Percentiles rank a stretch among this genome's conserved stretches.
Evolutionary conservation across 92 coral and sea anemone genomes (phyloP).

Genomic region (Palythoa grandiflora): DNA sequence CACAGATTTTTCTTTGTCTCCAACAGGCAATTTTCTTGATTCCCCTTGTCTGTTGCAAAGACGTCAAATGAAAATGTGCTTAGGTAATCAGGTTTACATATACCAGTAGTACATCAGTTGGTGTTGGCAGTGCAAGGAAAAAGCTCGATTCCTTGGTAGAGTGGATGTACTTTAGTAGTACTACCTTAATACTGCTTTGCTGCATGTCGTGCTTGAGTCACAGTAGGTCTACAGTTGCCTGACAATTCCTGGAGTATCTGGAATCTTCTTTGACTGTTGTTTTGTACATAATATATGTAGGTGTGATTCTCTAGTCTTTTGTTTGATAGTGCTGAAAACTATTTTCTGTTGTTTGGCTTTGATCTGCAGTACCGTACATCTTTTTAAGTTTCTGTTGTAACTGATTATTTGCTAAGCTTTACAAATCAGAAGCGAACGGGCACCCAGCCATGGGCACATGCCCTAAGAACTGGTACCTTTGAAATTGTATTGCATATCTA

Average conservation of each 20-base stretch:
- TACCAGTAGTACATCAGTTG: slow-evolving; percentile 18
- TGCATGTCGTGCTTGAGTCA: slow-evolving; percentile 17
- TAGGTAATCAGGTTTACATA: slow-evolving; percentile 22
- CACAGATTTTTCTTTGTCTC: slow-evolving; percentile 3
- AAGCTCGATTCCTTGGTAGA: slow-evolving; percentile 6
- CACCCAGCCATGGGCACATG: slow-evolving; percentile 6
- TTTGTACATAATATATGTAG: not conserved
- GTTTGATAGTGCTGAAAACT: slow-evolving; percentile 2
- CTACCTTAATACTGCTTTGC: slow-evolving; percentile 29
- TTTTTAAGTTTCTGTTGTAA: slow-evolving; percentile 5
- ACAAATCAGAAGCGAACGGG: slow-evolving; percentile 32
- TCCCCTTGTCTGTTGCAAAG: slow-evolving; percentile 32
- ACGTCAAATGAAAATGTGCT: slow-evolving; percentile 15
- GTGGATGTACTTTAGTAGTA: slow-evolving; percentile 21
- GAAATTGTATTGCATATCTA: slow-evolving; percentile 6
- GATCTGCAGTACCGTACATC: slow-evolving; percentile 18
- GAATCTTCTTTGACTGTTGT: slow-evolving; percentile 6
- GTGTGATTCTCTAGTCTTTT: slow-evolving; percentile 23
- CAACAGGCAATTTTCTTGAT: slow-evolving; percentile 4
- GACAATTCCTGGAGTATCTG: not conserved
- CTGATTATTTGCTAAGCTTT: not conserved
- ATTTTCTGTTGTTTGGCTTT: not conserved
- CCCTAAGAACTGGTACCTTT: slow-evolving; percentile 20
- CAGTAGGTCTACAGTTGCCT: slow-evolving; percentile 36
- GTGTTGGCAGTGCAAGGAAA: slow-evolving; percentile 16